Percentiles rank a stretch among this genome's conserved stretches.
These are phyloP conservation scores for Tetheella fluctuosa DNA, from an alignment of 2,888 invertebrate species.

Conservation along the genomic window DNA sequence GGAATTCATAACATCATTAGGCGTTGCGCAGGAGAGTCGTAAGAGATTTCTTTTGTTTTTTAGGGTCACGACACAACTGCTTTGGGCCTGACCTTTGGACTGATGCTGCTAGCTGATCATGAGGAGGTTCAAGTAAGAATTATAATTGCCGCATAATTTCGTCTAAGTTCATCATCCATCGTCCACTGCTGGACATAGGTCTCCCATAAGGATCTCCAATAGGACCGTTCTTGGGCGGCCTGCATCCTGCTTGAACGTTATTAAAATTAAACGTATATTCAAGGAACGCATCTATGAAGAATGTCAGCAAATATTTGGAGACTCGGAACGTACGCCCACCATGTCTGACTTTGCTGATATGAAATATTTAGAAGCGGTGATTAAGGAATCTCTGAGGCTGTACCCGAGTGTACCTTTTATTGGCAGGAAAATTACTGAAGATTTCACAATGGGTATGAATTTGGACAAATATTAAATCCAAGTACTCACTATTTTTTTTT, in stretches of 20 bases:
- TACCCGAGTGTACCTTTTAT: slow-evolving; percentile 88
- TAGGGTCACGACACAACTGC: slow-evolving; percentile 84
- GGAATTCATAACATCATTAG: no score
- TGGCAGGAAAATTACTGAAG: slow-evolving; percentile 83
- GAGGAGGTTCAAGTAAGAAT: slow-evolving; percentile 46
- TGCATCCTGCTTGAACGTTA: no score
- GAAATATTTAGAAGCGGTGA: slow-evolving; percentile 87
- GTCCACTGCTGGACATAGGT: no score
- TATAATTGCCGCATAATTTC: no score
- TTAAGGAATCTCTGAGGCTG: slow-evolving; percentile 87
- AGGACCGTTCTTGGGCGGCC: no score
- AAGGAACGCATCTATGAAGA: slow-evolving; percentile 76
- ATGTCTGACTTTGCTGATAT: slow-evolving; percentile 84
- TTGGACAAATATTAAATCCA: background rate
- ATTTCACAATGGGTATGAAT: slow-evolving; percentile 82
- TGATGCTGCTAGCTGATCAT: slow-evolving; percentile 73
- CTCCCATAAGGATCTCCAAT: no score
- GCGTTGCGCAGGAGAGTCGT: no score
- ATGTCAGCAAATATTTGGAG: slow-evolving; percentile 58
- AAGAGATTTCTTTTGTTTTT: slow-evolving; percentile 17
- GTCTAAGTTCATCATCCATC: no score
- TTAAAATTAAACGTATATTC: slow-evolving; percentile 6
- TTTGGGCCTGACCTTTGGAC: slow-evolving; percentile 64
- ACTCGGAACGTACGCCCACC: slow-evolving; percentile 69
- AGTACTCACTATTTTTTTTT: no score